A percentile compares a stretch with the other conserved stretches of the same genome.
phyloP scores from a whole-genome alignment of 2,888 invertebrate species.

The Troglohyphantes excavatus region DNA sequence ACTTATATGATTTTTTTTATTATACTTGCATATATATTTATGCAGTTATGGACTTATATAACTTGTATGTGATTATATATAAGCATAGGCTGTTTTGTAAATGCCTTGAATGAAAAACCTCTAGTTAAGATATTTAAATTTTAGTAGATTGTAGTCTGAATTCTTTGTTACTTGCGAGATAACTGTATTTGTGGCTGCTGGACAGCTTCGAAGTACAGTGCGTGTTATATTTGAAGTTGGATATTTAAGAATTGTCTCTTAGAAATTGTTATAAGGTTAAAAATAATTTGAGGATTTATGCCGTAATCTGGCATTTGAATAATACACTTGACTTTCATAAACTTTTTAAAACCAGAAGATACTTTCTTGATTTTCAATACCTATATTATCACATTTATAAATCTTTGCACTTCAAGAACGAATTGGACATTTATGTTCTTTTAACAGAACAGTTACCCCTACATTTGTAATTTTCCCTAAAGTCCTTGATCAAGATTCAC shows the following conservation, averaged over 20 bases:
- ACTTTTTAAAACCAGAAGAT: no score
- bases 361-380: no score
- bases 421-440: no score
- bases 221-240: not conserved
- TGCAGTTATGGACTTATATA: not conserved
- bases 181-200: conserved; percentile 15
- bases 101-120: not conserved
- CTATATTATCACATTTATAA: no score
- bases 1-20: not conserved
- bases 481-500: no score
- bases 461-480: no score
- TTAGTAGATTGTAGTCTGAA: not conserved
- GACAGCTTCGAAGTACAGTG: not conserved
- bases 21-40: not conserved
- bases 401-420: no score
- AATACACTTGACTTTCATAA: no score
- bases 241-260: not conserved
- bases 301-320: no score
- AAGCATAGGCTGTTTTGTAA: not conserved
- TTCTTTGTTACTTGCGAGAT: not conserved
- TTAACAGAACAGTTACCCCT: no score
- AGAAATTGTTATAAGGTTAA: not conserved
- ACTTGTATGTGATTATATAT: not conserved
- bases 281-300: no score
- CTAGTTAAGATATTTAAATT: conserved; percentile 5